phyloP scores from a whole-genome alignment of 2,797 vertebrate species.

The Dendrocincla fuliginosa region DNA sequence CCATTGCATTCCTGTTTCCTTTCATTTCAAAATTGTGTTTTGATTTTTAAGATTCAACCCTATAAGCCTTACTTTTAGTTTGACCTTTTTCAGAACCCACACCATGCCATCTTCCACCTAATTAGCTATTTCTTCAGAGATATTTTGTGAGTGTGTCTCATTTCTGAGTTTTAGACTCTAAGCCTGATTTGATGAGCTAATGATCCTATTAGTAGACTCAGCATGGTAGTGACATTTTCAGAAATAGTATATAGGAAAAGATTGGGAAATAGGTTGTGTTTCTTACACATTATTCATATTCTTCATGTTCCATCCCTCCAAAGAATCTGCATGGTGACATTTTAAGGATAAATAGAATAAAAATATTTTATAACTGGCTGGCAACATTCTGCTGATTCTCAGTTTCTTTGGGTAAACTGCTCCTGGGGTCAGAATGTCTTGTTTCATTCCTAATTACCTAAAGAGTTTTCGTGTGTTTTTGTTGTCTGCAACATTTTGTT shows the following conservation, averaged over 20 bases:
- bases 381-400: constrained; percentile 48
- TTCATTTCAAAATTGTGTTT: constrained; percentile 6
- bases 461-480: background rate
- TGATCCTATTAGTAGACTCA: constrained; percentile 70
- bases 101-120: constrained; percentile 52
- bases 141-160: constrained; percentile 42
- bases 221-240: constrained; percentile 68
- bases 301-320: background rate
- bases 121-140: constrained; percentile 53
- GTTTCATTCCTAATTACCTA: constrained; percentile 13
- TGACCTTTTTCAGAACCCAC: constrained; percentile 60
- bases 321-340: constrained; percentile 41
- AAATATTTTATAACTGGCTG: constrained; percentile 55
- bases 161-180: constrained; percentile 57
- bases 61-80: constrained; percentile 16
- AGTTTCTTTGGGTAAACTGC: constrained; percentile 14
- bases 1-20: background rate
- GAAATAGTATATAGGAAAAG: constrained; percentile 47
- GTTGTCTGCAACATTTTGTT: background rate
- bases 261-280: constrained; percentile 2
- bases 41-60: constrained; percentile 22
- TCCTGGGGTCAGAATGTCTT: constrained; percentile 9
- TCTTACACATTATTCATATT: constrained; percentile 34
- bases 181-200: constrained; percentile 68
- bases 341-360: constrained; percentile 57